Evolutionary conservation across 2,888 invertebrate species (phyloP).

Genomic region (Dichetophora obliterata): DNA sequence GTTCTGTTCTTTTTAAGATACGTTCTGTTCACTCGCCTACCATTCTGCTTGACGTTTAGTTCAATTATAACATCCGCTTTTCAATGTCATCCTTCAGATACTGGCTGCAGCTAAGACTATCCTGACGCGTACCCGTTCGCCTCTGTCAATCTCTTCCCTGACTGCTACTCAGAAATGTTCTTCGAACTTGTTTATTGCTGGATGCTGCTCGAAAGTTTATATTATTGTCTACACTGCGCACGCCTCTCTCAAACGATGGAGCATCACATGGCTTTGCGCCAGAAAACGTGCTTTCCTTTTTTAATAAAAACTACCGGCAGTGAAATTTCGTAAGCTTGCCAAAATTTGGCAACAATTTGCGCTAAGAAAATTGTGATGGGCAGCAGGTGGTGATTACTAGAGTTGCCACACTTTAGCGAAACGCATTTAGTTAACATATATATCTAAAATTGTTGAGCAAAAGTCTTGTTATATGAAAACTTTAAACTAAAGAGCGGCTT

Average conservation of each 20-base stretch:
- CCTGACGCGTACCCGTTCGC: not conserved
- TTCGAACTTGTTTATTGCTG: conserved; percentile 44
- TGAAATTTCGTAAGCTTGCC: conserved; percentile 5
- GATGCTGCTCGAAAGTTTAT: conserved; percentile 49
- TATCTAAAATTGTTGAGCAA: not conserved
- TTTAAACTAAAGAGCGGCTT: too few species aligned
- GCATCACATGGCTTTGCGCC: conserved; percentile 45
- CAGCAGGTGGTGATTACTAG: not conserved
- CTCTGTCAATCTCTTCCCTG: not conserved
- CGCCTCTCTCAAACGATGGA: conserved; percentile 61
- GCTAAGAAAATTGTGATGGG: not conserved
- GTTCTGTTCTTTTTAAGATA: not conserved
- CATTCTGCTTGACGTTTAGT: conserved; percentile 3
- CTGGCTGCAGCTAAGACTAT: conserved; percentile 4
- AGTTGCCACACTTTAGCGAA: not conserved
- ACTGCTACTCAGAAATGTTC: not conserved
- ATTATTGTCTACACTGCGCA: conserved; percentile 52
- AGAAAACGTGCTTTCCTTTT: conserved; percentile 19
- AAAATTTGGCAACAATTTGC: not conserved
- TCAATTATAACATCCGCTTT: not conserved
- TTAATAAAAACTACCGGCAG: too few species aligned
- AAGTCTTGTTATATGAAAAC: too few species aligned
- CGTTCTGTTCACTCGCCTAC: conserved; percentile 7
- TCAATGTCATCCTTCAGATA: not conserved
- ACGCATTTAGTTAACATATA: too few species aligned